Conservation (phyloP, 2,113 vertebrate species). For the Rhinopithecus roxellana region DNA sequence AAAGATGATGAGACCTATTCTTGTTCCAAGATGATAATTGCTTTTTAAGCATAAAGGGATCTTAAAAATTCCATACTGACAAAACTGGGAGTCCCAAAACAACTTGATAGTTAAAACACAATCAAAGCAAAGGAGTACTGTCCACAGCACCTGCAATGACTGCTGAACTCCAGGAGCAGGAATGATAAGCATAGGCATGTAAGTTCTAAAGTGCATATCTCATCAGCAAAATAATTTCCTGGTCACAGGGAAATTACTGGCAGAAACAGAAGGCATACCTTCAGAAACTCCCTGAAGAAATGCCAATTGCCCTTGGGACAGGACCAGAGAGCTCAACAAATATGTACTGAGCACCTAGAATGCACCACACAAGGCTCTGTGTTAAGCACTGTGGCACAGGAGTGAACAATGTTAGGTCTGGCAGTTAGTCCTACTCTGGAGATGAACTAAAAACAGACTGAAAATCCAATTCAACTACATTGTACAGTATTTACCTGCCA, state of each 20-base stretch:
- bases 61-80: constrained; percentile 50
- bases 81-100: not conserved
- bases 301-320: not conserved
- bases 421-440: not conserved
- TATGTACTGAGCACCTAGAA: not conserved
- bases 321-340: not conserved
- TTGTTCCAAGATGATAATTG: constrained; percentile 41
- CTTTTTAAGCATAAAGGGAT: constrained; percentile 39
- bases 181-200: not conserved
- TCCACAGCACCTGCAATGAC: not conserved
- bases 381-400: not conserved
- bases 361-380: not conserved
- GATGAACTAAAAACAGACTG: not conserved
- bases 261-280: not conserved
- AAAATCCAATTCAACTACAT: not conserved
- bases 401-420: not conserved
- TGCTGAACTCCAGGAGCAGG: not conserved
- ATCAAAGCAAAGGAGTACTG: not conserved
- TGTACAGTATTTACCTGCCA: not conserved
- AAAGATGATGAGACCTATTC: not conserved
- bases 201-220: not conserved
- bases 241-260: not conserved
- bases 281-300: constrained; percentile 27
- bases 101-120: not conserved
- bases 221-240: constrained; percentile 1